phyloP scores from a whole-genome alignment of 2,888 invertebrate genomes.

The Pediacus dermestoides region DNA sequence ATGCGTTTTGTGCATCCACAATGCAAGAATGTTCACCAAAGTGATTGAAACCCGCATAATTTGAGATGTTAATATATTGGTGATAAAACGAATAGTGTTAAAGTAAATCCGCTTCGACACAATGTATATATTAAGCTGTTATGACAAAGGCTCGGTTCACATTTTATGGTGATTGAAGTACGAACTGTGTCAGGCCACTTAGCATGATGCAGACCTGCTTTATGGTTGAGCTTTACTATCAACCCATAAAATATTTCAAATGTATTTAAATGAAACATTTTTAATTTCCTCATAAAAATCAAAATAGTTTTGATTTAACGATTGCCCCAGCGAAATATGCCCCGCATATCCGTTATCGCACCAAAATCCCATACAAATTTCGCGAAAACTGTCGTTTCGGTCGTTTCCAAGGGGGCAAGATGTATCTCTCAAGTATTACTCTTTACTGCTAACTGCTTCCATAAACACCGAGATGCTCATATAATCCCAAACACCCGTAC shows the following conservation, averaged over 20 bases:
- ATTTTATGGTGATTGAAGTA: conserved; percentile 49
- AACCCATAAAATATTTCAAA: conserved; percentile 46
- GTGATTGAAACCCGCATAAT: conserved; percentile 27
- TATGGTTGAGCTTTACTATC: conserved; percentile 46
- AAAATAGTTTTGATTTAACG: conserved; percentile 46
- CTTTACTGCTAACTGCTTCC: conserved; percentile 40
- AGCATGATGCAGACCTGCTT: conserved; percentile 44
- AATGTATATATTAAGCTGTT: conserved; percentile 43
- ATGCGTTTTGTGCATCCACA: conserved; percentile 19
- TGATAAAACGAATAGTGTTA: conserved; percentile 31
- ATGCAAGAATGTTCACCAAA: conserved; percentile 25
- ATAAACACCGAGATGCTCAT: conserved; percentile 36
- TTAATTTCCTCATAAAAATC: conserved; percentile 46
- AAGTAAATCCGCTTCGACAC: conserved; percentile 30
- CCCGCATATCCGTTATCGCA: conserved; percentile 36
- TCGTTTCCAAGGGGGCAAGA: conserved; percentile 22
- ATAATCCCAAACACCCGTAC: conserved; percentile 28
- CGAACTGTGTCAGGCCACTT: conserved; percentile 46
- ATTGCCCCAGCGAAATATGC: conserved; percentile 33
- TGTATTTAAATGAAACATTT: conserved; percentile 47
- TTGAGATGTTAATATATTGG: conserved; percentile 25
- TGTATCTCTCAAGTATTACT: conserved; percentile 31
- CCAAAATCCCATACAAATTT: conserved; percentile 34
- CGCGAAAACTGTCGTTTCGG: conserved; percentile 30
- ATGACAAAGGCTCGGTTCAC: conserved; percentile 41